Evolutionary conservation across 2,888 invertebrate species (phyloP).

Genomic region (Glyphotaelius pellucidus): DNA sequence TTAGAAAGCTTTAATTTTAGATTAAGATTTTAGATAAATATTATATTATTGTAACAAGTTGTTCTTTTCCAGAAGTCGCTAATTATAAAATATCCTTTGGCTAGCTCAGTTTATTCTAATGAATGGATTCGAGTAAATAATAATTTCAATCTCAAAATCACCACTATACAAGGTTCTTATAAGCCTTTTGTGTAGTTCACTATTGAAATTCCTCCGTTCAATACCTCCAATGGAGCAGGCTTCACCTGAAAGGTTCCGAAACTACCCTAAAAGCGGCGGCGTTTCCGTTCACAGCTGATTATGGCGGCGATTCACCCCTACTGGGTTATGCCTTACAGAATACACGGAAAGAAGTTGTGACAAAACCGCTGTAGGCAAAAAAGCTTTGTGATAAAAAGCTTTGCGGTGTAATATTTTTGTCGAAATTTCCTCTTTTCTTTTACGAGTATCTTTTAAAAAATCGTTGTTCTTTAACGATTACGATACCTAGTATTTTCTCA

Average conservation of each 20-base stretch:
- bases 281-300: conserved; percentile 29
- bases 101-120: neutral
- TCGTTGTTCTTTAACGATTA: no score
- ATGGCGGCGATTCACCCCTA: conserved; percentile 15
- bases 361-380: neutral
- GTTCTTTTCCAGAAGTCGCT: neutral
- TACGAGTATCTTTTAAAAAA: neutral
- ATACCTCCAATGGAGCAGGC: conserved; percentile 32
- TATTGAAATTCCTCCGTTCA: conserved; percentile 41
- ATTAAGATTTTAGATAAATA: no score
- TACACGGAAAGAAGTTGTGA: neutral
- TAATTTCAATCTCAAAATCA: neutral
- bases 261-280: conserved; percentile 26
- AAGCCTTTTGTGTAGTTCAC: neutral
- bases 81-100: neutral
- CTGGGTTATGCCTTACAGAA: neutral
- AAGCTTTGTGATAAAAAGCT: neutral
- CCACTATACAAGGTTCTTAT: neutral
- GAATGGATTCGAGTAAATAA: neutral
- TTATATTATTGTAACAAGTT: neutral
- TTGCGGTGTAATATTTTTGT: neutral
- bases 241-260: conserved; percentile 37
- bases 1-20: neutral
- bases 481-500: no score
- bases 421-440: neutral